These are phyloP conservation scores for Fopius arisanus DNA, from an alignment of 1,140 invertebrate species.

Conservation along the genomic window DNA sequence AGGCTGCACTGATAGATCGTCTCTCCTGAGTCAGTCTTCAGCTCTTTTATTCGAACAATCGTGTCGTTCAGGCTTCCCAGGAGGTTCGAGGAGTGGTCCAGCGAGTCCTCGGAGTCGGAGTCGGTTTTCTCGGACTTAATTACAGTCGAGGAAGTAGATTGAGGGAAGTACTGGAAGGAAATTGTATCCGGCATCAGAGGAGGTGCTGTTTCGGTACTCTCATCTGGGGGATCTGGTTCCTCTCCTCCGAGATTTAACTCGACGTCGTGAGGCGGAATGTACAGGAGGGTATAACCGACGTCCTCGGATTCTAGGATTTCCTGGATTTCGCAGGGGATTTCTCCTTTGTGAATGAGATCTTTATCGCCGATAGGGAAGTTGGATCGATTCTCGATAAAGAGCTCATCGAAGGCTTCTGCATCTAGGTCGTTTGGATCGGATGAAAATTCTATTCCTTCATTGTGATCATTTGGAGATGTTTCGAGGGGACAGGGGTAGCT, in stretches of 20 bases:
- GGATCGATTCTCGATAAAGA: background rate
- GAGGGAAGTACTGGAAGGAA: too few species aligned
- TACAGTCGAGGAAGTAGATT: background rate
- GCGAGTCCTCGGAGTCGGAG: slow-evolving; percentile 41
- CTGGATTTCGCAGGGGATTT: background rate
- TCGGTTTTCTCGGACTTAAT: slow-evolving; percentile 2
- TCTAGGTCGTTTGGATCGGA: background rate
- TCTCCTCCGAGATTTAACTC: background rate
- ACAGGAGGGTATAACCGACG: background rate
- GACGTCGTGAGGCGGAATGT: background rate
- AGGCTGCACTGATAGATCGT: slow-evolving; percentile 59
- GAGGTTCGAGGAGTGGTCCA: slow-evolving; percentile 43
- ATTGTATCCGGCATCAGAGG: background rate
- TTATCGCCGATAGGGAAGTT: slow-evolving; percentile 6
- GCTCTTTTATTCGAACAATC: slow-evolving; percentile 58
- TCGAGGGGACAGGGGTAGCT: background rate
- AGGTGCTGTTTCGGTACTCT: background rate
- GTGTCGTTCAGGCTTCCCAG: slow-evolving; percentile 57
- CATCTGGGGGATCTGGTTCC: too few species aligned
- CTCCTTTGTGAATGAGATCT: slow-evolving; percentile 10
- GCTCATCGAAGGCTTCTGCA: background rate
- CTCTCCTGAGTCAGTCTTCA: slow-evolving; percentile 41
- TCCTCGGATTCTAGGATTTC: slow-evolving; percentile 27
- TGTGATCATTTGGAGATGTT: background rate
- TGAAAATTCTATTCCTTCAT: background rate